Evolutionary conservation across 2,113 vertebrate genomes (phyloP), one percentile per base, ranked within the genome.

Genomic region (Panurus biarmicus): DNA sequence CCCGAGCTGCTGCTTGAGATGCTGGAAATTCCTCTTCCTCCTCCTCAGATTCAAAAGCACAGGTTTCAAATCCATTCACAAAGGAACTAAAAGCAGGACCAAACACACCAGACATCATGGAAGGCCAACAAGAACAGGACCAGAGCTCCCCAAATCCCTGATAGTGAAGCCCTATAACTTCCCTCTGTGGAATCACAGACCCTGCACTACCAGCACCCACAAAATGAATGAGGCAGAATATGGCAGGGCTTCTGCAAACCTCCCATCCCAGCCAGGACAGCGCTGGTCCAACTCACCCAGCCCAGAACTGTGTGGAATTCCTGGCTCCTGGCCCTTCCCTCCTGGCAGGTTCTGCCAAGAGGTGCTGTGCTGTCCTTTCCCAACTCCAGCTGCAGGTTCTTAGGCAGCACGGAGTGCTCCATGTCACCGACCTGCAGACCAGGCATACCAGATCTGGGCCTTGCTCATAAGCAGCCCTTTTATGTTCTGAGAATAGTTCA

Each of bases 11-110:
- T 1, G 95, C 97, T 96, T 99, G 99, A 8, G 98, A 99, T 6
- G 98, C 96, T 1, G 98, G 96, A 79, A 98, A 44, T 7, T 81
- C 96, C 4, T 97, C 98, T 13, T 98, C 97, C 36, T 98, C 98
- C 2, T 98, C 98, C 3, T 97, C 98, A 2, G 96, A 94, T 2
- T 29, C 73, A 74, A 94, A 93, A 57, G 42, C 65, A 64, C 53
- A 71, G 35, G 69, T 85, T 89, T 97, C 97, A 57, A 98, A 98
- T 70, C 98, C 97, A 48, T 93, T 67, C 67, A 93, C 24, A 14
- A 93, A 91, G 58, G 97, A 98, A 71, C 98, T 98, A 92, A 54
- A 93, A 94, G 51, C n/a, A 69, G 74, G 53, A 95, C 10, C 9
- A 84, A 91, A 44, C 0, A 85, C 47, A 57, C 1, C 19, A 76